Evolutionary conservation across 2,888 invertebrate species (phyloP).

Genomic region (Cepaea hortensis): DNA sequence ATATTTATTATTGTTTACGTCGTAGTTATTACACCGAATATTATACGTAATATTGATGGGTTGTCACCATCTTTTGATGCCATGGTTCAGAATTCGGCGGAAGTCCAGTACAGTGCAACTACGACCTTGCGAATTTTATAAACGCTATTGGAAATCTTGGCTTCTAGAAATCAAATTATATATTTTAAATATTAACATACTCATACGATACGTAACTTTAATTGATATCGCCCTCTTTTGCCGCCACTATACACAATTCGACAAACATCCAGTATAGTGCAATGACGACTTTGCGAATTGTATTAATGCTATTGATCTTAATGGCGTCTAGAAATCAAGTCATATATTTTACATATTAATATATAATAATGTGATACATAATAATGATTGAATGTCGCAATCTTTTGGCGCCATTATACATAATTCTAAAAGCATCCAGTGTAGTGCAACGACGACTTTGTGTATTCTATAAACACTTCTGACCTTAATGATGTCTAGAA

Average conservation of each 20-base stretch:
- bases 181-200: too few species aligned
- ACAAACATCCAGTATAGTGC: background rate
- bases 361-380: too few species aligned
- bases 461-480: too few species aligned
- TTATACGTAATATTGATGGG: conserved; percentile 48
- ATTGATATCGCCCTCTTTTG: conserved; percentile 11
- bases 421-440: too few species aligned
- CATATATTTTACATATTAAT: too few species aligned
- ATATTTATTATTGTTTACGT: conserved; percentile 54
- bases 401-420: too few species aligned
- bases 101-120: background rate
- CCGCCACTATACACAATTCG: background rate
- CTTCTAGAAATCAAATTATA: too few species aligned
- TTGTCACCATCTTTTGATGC: conserved; percentile 17
- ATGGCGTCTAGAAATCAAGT: too few species aligned
- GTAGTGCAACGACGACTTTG: too few species aligned
- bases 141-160: background rate
- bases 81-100: background rate
- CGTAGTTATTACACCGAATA: conserved; percentile 55
- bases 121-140: background rate
- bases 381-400: too few species aligned
- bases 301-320: background rate
- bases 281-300: background rate
- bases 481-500: too few species aligned
- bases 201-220: too few species aligned